Percentiles rank a stretch among this genome's conserved stretches.
phyloP scores from a whole-genome alignment of 2,113 vertebrate genomes.

The Passer montanus region DNA sequence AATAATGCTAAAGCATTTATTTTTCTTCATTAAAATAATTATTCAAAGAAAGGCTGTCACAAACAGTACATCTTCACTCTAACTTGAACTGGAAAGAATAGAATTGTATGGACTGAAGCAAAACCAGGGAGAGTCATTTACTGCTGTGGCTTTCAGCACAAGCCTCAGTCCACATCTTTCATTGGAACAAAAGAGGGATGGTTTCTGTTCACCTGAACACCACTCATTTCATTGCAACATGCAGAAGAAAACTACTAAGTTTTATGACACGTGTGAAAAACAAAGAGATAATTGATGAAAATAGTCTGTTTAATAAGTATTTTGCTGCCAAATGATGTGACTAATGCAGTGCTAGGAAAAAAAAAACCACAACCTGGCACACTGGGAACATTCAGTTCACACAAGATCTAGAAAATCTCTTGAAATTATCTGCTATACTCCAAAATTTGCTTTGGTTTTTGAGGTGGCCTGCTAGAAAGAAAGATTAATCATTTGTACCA shows the following conservation, averaged over 20 bases:
- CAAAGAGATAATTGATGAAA: background rate
- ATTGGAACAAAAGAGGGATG: background rate
- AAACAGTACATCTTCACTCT: background rate
- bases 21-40: background rate
- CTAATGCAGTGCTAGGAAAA: background rate
- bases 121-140: background rate
- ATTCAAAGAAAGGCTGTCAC: background rate
- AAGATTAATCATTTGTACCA: background rate
- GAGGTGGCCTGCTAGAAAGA: background rate
- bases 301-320: constrained; percentile 14
- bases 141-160: background rate
- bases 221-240: background rate
- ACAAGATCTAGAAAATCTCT: background rate
- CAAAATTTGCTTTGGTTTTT: background rate
- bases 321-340: constrained; percentile 4
- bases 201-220: background rate
- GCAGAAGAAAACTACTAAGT: background rate
- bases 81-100: background rate
- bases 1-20: background rate
- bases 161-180: background rate
- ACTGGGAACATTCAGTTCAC: background rate
- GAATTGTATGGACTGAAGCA: background rate
- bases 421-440: background rate
- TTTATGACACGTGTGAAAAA: background rate
- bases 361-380: background rate